Evolutionary conservation across 1,140 invertebrate species (phyloP).

Genomic region (Eurytemora carolleeae): DNA sequence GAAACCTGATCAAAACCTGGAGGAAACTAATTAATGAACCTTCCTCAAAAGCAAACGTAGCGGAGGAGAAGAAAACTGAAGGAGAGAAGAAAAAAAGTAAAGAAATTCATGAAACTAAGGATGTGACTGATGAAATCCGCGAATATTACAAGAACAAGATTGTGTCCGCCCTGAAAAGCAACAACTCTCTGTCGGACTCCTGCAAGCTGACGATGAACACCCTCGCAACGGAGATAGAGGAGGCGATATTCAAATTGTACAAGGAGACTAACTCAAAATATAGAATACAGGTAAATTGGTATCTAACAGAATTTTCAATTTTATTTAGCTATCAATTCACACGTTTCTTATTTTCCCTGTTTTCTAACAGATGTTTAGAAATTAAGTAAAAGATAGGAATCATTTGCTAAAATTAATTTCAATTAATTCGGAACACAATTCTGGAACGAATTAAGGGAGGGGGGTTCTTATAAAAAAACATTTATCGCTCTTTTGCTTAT

Average conservation of each 20-base stretch:
- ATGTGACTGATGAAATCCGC: not conserved
- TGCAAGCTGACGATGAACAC: not conserved
- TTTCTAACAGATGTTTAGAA: no score
- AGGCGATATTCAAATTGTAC: not conserved
- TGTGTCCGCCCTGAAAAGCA: not conserved
- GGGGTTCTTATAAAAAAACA: no score
- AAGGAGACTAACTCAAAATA: not conserved
- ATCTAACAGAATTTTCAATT: no score
- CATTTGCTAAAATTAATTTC: no score
- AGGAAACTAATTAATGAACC: not conserved
- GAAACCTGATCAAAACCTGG: not conserved
- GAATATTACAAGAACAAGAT: not conserved
- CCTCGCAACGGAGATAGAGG: not conserved
- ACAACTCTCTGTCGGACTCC: no score
- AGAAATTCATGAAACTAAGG: not conserved
- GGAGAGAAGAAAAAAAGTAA: not conserved
- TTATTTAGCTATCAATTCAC: no score
- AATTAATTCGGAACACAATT: no score
- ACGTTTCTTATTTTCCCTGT: no score
- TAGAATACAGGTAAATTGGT: not conserved
- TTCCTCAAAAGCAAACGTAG: no score
- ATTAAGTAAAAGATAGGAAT: no score
- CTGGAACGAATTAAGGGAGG: no score
- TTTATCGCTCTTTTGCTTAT: no score
- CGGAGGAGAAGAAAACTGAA: not conserved